Conservation (phyloP, 2,888 invertebrate genomes). For the Drosophila eohydei region DNA sequence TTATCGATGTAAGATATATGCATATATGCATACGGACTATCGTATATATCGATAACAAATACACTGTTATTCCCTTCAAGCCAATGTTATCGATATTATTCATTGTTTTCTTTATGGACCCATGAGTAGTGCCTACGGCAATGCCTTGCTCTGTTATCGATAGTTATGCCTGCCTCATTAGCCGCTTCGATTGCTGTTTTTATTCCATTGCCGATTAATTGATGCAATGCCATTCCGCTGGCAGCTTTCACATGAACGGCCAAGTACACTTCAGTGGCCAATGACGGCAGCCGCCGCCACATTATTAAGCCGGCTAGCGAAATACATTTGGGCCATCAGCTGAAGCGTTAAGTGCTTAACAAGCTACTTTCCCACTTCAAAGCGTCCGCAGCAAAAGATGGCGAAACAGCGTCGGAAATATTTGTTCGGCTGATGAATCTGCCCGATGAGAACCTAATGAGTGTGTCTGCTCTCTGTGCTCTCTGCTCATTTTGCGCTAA, state of each 20-base stretch:
- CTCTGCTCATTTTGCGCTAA: constrained; percentile 70
- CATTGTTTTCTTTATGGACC: neutral
- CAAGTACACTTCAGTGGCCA: constrained; percentile 48
- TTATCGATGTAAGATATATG: no score
- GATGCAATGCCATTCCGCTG: constrained; percentile 4
- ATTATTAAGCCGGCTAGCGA: constrained; percentile 17
- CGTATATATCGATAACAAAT: neutral
- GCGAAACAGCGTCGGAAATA: constrained; percentile 30
- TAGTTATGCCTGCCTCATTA: neutral
- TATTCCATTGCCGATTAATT: constrained; percentile 10
- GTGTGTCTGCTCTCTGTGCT: constrained; percentile 14
- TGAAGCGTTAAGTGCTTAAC: constrained; percentile 72
- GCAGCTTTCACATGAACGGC: constrained; percentile 32
- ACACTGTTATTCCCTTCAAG: no score
- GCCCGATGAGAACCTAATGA: constrained; percentile 49
- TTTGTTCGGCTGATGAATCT: constrained; percentile 37
- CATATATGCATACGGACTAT: neutral
- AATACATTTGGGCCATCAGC: constrained; percentile 52
- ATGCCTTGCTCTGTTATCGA: neutral
- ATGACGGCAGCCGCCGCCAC: constrained; percentile 34
- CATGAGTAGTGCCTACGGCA: neutral
- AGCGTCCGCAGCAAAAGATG: constrained; percentile 35
- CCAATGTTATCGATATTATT: neutral
- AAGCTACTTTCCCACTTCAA: constrained; percentile 78
- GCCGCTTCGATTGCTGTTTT: constrained; percentile 1